These are phyloP conservation scores for Tetragnatha montana DNA, from an alignment of 2,888 invertebrate species.

Conservation along the genomic window DNA sequence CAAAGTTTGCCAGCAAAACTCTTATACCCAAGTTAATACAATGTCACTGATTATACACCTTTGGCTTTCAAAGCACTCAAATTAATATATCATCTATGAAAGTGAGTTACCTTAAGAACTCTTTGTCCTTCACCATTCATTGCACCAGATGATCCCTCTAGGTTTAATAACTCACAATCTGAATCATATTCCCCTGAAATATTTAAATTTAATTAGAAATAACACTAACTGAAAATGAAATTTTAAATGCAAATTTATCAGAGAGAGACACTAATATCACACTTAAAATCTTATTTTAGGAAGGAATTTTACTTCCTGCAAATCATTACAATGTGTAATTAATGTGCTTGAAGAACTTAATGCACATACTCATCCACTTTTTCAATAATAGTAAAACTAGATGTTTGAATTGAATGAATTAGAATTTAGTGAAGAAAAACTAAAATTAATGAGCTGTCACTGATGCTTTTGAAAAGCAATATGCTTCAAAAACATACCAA, in stretches of 20 bases:
- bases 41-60: too few relatives aligned
- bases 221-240: not conserved
- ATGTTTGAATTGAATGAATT: too few relatives aligned
- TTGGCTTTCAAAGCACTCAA: too few relatives aligned
- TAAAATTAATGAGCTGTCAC: not conserved
- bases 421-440: not conserved
- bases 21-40: too few relatives aligned
- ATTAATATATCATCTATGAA: too few relatives aligned
- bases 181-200: conserved; percentile 34
- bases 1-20: too few relatives aligned
- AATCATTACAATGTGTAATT: not conserved
- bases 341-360: not conserved
- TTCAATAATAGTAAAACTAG: too few relatives aligned
- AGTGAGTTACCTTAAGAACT: conserved; percentile 82
- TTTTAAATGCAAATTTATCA: not conserved
- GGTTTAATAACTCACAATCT: conserved; percentile 74
- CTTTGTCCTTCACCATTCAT: conserved; percentile 90
- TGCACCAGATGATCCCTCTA: conserved; percentile 75
- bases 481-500: conserved; percentile 24
- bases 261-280: too few relatives aligned
- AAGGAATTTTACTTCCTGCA: not conserved
- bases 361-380: not conserved
- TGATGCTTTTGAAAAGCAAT: not conserved
- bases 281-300: not conserved
- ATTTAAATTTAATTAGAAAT: not conserved